phyloP scores from a whole-genome alignment of 2,888 invertebrate species.

The Pharmacophagus antenor region DNA sequence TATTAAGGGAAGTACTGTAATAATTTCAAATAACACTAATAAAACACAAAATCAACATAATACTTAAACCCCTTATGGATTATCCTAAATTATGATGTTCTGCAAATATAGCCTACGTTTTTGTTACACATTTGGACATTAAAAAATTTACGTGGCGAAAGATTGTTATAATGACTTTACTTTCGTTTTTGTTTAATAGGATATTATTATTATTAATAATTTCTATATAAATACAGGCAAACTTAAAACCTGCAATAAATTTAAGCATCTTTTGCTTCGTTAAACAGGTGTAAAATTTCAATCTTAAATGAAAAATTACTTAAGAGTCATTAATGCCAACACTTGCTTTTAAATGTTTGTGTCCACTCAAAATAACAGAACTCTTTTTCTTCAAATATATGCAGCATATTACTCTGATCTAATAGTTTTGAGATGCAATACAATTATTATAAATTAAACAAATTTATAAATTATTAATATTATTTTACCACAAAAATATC shows the following conservation, averaged over 20 bases:
- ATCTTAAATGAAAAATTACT: slow-evolving; percentile 25
- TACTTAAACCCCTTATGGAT: neutral
- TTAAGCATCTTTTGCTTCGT: slow-evolving; percentile 34
- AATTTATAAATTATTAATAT: too few relatives aligned
- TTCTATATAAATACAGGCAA: slow-evolving; percentile 45
- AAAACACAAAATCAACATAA: slow-evolving; percentile 3
- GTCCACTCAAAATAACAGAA: too few relatives aligned
- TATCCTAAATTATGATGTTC: neutral
- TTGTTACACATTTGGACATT: slow-evolving; percentile 1
- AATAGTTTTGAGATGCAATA: too few relatives aligned
- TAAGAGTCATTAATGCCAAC: too few relatives aligned
- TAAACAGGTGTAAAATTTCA: slow-evolving; percentile 6
- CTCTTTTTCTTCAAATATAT: too few relatives aligned
- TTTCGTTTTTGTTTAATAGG: slow-evolving; percentile 5
- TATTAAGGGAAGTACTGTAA: neutral
- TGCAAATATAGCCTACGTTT: slow-evolving; percentile 15
- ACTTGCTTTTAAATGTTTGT: too few relatives aligned
- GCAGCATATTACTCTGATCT: too few relatives aligned
- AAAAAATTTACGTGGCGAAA: slow-evolving; percentile 8
- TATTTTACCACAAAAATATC: too few relatives aligned
- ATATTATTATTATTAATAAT: too few relatives aligned
- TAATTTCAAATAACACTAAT: neutral
- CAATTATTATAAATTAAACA: too few relatives aligned
- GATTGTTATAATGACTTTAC: slow-evolving; percentile 17
- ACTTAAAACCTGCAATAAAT: slow-evolving; percentile 51